A percentile compares a stretch with the other conserved stretches of the same genome.
phyloP scores from a whole-genome alignment of 2,797 vertebrate species.

The Kryptopterus vitreolus region DNA sequence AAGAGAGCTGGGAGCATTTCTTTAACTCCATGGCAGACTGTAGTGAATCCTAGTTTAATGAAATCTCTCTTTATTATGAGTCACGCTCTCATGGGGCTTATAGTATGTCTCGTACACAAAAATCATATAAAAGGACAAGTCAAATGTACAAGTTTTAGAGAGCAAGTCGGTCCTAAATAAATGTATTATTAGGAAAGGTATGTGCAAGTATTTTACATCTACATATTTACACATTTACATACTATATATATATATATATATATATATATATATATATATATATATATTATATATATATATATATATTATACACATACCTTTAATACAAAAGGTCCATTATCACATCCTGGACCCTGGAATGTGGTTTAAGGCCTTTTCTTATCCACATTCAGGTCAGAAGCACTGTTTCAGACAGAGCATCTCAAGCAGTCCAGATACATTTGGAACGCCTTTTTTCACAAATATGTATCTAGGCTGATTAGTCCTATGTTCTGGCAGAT shows the following conservation, averaged over 20 bases:
- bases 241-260: too few species aligned
- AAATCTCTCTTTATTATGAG: slow-evolving; percentile 47
- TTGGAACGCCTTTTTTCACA: background rate
- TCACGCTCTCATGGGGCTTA: slow-evolving; percentile 37
- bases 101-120: slow-evolving; percentile 30
- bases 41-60: slow-evolving; percentile 48
- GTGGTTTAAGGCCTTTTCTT: background rate
- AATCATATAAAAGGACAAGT: slow-evolving; percentile 37
- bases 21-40: slow-evolving; percentile 46
- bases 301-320: too few species aligned
- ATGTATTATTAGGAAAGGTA: slow-evolving; percentile 38
- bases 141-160: slow-evolving; percentile 32
- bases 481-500: slow-evolving; percentile 18
- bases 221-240: too few species aligned
- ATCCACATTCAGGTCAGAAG: slow-evolving; percentile 1
- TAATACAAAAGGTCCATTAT: too few species aligned
- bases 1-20: slow-evolving; percentile 38
- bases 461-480: slow-evolving; percentile 26
- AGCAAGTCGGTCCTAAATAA: slow-evolving; percentile 31
- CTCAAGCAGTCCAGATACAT: background rate
- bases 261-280: too few species aligned
- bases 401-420: background rate
- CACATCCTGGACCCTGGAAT: slow-evolving; percentile 12
- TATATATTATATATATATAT: too few species aligned
- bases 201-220: too few species aligned